Evolutionary conservation across 2,888 invertebrate species (phyloP), one percentile per base, ranked within the genome.

Genomic region (Chymomyza amoena): DNA sequence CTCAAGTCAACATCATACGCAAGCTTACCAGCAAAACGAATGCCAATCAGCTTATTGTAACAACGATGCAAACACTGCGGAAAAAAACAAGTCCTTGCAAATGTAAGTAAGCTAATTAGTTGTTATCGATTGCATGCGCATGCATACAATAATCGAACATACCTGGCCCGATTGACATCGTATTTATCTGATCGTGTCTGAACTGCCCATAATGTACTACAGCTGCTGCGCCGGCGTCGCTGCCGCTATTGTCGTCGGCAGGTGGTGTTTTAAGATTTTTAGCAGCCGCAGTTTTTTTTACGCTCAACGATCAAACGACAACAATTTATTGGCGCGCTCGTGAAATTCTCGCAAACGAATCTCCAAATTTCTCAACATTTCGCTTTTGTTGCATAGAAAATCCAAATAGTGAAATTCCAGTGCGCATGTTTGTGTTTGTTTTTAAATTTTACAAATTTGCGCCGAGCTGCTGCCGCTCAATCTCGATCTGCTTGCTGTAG

Each of bases 41-140:
- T 89, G 88, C 83, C 77, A 90, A 81, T 80, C 88, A 82, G 70
- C 85, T 89, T 68, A 79, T 88, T 77, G 65, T 87, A 73, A 89
- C 87, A 77, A 91, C 87, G 92, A 97, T 97, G 97, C 97, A 97
- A 95, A 97, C 97, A 90, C 94, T 97, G 92, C 94, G 97, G 92
- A 97, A 97, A 94, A 96, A 96, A 94, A 97, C 96, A 91, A 97
- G 97, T 93, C 97, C 97, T 92, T 95, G 96, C 93, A 97, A 97
- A 95, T 97, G 97, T 97, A 94, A 97, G 97, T 96, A 92, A 69
- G 57, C 28, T 28, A 57, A 57, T 18, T 57, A 18, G 25, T 25
- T 10, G 9, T 57, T 18, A 25, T 45, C 39, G 39, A 45, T 45
- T 45, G 36, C 36, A 36, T 9, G 36, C 2, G 25, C 25, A 2